These are phyloP conservation scores for Zonitis immaculata DNA, from an alignment of 2,888 invertebrate species.

Conservation along the genomic window DNA sequence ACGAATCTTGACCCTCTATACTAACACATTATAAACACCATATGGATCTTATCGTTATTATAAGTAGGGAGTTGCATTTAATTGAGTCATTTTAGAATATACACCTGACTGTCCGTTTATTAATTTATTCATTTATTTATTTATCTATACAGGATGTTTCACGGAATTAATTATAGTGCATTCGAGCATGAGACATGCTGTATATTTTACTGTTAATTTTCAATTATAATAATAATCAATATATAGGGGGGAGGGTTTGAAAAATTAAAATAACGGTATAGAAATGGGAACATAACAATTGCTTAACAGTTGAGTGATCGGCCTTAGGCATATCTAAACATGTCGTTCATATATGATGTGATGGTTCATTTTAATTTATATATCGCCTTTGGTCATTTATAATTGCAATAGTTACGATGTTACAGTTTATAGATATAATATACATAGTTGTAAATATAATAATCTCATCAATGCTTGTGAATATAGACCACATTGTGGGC, in stretches of 20 bases:
- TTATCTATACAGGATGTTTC: too few species aligned
- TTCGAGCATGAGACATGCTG: neutral
- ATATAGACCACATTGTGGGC: constrained; percentile 11
- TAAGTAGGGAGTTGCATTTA: neutral
- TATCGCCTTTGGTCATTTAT: constrained; percentile 13
- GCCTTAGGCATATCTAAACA: constrained; percentile 16
- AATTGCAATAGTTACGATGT: constrained; percentile 16
- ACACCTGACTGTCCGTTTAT: too few species aligned
- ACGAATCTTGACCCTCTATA: neutral
- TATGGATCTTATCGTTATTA: neutral
- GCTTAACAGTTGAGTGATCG: constrained; percentile 14
- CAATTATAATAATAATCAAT: neutral
- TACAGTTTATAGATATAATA: constrained; percentile 1
- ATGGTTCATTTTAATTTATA: constrained; percentile 22
- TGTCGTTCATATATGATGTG: constrained; percentile 18
- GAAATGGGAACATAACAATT: constrained; percentile 16
- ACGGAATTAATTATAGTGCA: too few species aligned
- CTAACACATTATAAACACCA: neutral
- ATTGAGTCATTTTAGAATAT: too few species aligned
- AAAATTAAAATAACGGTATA: neutral
- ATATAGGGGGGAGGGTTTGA: neutral
- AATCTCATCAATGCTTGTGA: constrained; percentile 19
- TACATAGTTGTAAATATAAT: constrained; percentile 8
- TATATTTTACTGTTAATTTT: neutral
- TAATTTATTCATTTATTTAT: too few species aligned